A percentile compares a stretch with the other conserved stretches of the same genome.
phyloP scores from a whole-genome alignment of 2,113 vertebrate species.

The Pterocles gutturalis region DNA sequence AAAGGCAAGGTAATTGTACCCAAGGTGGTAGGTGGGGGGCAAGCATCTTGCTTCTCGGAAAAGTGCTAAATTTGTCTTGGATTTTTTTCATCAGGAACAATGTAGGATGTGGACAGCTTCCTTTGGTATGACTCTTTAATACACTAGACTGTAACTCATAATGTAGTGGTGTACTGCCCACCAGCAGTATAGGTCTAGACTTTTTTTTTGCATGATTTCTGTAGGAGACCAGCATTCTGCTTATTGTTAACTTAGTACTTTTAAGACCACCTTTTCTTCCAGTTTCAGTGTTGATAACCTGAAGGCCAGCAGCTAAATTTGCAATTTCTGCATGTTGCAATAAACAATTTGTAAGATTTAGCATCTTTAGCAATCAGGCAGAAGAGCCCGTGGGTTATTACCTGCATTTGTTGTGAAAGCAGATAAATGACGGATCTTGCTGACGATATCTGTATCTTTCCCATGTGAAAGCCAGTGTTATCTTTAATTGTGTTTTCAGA shows the following conservation, averaged over 20 bases:
- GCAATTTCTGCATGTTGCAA: neutral
- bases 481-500: neutral
- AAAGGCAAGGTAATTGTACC: neutral
- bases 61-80: neutral
- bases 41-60: neutral
- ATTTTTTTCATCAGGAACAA: neutral
- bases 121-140: neutral
- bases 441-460: neutral
- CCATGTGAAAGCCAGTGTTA: neutral
- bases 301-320: slow-evolving; percentile 13
- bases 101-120: neutral
- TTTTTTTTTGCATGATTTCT: neutral
- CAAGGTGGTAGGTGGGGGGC: rapidly evolving
- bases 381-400: neutral
- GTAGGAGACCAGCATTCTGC: neutral
- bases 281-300: neutral
- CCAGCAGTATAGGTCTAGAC: neutral
- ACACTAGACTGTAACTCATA: neutral
- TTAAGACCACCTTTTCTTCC: neutral
- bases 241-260: neutral
- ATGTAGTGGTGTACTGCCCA: rapidly evolving
- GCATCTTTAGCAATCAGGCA: neutral
- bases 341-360: neutral
- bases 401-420: neutral
- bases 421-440: neutral